Conservation (phyloP, 1,140 invertebrate genomes). For the Teleogryllus occipitalis region DNA sequence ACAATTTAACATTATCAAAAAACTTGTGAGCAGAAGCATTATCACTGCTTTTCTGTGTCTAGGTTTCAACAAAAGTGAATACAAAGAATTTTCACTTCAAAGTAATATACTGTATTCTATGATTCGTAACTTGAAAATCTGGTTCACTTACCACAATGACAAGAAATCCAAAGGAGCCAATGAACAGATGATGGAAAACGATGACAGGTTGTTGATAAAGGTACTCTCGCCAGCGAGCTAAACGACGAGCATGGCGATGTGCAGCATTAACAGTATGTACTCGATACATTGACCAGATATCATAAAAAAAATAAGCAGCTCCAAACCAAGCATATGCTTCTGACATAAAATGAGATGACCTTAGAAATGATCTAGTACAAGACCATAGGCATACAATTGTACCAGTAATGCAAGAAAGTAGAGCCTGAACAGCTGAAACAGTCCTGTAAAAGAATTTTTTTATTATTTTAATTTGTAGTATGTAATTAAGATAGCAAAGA, state of each 20-base stretch:
- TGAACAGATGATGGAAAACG: conserved; percentile 60
- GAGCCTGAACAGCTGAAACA: conserved; percentile 57
- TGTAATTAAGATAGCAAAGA: not conserved
- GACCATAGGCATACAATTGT: conserved; percentile 52
- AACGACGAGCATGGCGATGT: conserved; percentile 29
- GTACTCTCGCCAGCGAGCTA: conserved; percentile 43
- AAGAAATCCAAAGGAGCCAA: conserved; percentile 59
- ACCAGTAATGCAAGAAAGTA: conserved; percentile 53
- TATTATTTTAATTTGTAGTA: not conserved
- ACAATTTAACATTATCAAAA: not conserved
- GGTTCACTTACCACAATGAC: conserved; percentile 52
- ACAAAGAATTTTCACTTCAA: too few species aligned
- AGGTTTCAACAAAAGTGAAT: too few species aligned
- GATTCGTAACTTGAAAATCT: too few species aligned
- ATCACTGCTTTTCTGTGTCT: not conserved
- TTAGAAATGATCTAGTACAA: conserved; percentile 51
- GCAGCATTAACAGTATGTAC: conserved; percentile 32
- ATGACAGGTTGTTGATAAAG: conserved; percentile 54
- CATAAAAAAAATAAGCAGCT: conserved; percentile 66
- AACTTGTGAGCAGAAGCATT: not conserved
- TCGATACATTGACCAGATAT: conserved; percentile 63
- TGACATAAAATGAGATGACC: conserved; percentile 56
- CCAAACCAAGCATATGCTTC: conserved; percentile 68
- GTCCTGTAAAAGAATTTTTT: conserved; percentile 38
- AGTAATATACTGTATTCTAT: too few species aligned